Evolutionary conservation across 2,888 invertebrate species (phyloP).

Genomic region (Laothoe populi): DNA sequence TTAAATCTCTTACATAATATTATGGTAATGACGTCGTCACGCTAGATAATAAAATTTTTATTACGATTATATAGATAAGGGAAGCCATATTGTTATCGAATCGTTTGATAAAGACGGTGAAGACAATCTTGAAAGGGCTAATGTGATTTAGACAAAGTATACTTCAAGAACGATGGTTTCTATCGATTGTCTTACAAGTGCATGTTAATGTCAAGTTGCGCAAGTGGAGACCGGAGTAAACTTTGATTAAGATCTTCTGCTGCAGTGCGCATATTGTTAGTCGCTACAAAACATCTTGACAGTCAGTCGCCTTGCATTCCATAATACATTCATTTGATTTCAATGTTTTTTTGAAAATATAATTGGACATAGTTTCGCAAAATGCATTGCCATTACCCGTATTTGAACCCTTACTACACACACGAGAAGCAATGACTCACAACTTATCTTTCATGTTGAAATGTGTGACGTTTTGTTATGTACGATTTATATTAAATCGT

Average conservation of each 20-base stretch:
- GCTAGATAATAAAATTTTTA: slow-evolving; percentile 12
- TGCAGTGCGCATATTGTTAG: not conserved
- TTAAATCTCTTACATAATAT: slow-evolving; percentile 4
- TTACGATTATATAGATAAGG: slow-evolving; percentile 10
- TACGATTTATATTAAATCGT: slow-evolving; percentile 21
- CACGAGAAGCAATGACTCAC: not conserved
- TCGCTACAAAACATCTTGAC: not conserved
- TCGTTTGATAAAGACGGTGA: slow-evolving; percentile 12
- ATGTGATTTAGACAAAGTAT: slow-evolving; percentile 7
- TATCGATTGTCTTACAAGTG: not conserved
- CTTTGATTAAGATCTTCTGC: slow-evolving; percentile 7
- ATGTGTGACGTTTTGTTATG: slow-evolving; percentile 1
- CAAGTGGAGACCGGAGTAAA: slow-evolving; percentile 8
- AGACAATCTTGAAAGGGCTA: slow-evolving; percentile 12
- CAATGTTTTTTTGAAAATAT: not conserved
- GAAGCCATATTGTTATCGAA: not conserved
- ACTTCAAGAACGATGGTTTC: slow-evolving; percentile 6
- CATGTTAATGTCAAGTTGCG: not conserved
- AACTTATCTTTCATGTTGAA: not conserved
- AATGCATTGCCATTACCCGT: not conserved
- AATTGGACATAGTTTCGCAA: not conserved
- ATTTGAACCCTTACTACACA: not conserved
- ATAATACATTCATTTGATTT: no score
- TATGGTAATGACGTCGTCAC: slow-evolving; percentile 7
- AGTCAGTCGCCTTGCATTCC: not conserved